A percentile compares a stretch with the other conserved stretches of the same genome.
Evolutionary conservation across 2,888 invertebrate species (phyloP).

Genomic region (Dioctria rufipes): DNA sequence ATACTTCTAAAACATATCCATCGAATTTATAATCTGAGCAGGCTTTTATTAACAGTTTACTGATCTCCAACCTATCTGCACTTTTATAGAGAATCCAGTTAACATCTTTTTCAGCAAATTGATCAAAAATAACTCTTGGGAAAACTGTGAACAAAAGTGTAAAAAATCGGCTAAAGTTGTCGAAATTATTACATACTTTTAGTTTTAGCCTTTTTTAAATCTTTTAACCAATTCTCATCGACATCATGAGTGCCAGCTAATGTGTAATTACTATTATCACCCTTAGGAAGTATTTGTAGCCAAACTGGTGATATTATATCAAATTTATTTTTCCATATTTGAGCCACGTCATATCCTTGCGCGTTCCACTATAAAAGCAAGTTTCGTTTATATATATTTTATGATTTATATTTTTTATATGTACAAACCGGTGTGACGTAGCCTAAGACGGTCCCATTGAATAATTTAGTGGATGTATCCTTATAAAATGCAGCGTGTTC

Average conservation of each 20-base stretch:
- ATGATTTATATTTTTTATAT: not conserved
- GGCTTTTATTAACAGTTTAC: slow-evolving; percentile 78
- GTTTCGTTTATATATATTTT: not conserved
- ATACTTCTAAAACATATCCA: slow-evolving; percentile 92
- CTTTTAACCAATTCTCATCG: slow-evolving; percentile 86
- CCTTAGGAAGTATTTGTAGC: slow-evolving; percentile 85
- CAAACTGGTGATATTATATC: slow-evolving; percentile 95
- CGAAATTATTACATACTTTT: slow-evolving; percentile 56
- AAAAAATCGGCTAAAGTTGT: not conserved
- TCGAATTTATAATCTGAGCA: slow-evolving; percentile 86
- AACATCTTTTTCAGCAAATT: slow-evolving; percentile 85
- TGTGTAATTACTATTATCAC: slow-evolving; percentile 75
- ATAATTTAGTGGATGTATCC: slow-evolving; percentile 77
- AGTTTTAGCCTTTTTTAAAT: slow-evolving; percentile 74
- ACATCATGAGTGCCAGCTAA: slow-evolving; percentile 86
- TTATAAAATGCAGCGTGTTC: slow-evolving; percentile 84
- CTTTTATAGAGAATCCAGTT: slow-evolving; percentile 80
- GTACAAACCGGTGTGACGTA: slow-evolving; percentile 90
- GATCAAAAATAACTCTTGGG: slow-evolving; percentile 91
- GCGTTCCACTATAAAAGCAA: slow-evolving; percentile 87
- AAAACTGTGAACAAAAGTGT: slow-evolving; percentile 77
- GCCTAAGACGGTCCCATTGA: slow-evolving; percentile 84
- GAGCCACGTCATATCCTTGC: slow-evolving; percentile 94
- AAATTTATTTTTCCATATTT: slow-evolving; percentile 90
- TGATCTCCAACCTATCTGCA: slow-evolving; percentile 79